Evolutionary conservation across 2,113 vertebrate species (phyloP).

Genomic region (Theristicus caerulescens): DNA sequence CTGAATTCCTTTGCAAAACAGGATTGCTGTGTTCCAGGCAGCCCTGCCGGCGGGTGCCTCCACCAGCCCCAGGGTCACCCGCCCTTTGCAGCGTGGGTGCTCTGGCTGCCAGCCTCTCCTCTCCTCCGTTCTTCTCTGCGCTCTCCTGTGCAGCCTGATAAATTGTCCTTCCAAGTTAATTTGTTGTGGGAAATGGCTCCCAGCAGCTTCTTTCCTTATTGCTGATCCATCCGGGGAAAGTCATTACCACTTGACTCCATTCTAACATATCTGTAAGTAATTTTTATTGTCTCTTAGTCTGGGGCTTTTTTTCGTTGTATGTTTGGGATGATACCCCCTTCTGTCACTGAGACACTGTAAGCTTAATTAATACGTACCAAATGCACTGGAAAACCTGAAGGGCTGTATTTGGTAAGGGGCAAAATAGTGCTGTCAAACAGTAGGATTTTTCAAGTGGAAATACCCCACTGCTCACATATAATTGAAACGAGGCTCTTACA

Average conservation of each 20-base stretch:
- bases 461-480: neutral
- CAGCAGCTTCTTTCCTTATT: neutral
- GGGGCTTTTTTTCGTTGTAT: neutral
- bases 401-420: neutral
- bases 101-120: neutral
- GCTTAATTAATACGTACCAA: neutral
- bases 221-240: neutral
- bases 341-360: neutral
- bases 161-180: neutral
- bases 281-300: neutral
- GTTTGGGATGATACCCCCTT: neutral
- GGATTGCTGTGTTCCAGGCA: neutral
- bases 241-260: neutral
- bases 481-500: slow-evolving; percentile 18
- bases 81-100: neutral
- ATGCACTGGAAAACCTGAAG: neutral
- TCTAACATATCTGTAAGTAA: neutral
- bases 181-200: neutral
- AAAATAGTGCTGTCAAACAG: neutral
- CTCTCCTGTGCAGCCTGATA: neutral
- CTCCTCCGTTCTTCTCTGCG: neutral
- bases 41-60: fast-evolving
- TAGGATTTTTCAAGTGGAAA: neutral
- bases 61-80: neutral
- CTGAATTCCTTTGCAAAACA: neutral